A percentile compares a stretch with the other conserved stretches of the same genome.
Evolutionary conservation across 2,888 invertebrate species (phyloP).

Genomic region (Cybosia mesomella): DNA sequence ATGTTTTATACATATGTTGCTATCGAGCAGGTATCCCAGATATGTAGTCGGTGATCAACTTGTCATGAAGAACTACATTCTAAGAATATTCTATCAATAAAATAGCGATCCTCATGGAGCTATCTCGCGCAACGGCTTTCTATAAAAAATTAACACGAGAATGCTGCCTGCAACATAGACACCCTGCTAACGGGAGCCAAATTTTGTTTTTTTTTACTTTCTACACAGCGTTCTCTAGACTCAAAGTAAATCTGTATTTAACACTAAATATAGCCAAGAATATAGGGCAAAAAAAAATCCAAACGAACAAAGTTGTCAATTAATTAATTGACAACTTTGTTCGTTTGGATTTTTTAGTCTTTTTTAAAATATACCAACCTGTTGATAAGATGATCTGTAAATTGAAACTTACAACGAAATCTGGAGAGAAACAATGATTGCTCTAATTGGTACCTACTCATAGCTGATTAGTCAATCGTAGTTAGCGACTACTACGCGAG

Average conservation of each 20-base stretch:
- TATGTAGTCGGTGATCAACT: not conserved
- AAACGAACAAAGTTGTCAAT: too few relatives aligned
- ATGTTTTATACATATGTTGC: constrained; percentile 16
- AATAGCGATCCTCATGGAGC: not conserved
- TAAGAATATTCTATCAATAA: not conserved
- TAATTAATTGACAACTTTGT: too few relatives aligned
- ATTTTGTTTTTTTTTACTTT: too few relatives aligned
- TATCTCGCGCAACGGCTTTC: not conserved
- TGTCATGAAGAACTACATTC: not conserved
- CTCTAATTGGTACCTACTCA: not conserved
- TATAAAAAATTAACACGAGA: not conserved
- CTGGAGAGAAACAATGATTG: not conserved
- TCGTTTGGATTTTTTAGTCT: too few relatives aligned
- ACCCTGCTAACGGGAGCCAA: too few relatives aligned
- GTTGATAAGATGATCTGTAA: not conserved
- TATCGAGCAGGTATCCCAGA: not conserved
- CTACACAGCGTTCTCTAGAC: too few relatives aligned
- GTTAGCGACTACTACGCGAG: not conserved
- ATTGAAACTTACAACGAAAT: not conserved
- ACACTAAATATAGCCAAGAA: too few relatives aligned
- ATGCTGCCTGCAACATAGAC: not conserved
- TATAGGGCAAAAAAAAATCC: too few relatives aligned
- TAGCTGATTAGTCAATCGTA: not conserved
- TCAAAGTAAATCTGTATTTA: too few relatives aligned
- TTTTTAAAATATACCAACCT: too few relatives aligned